These are phyloP conservation scores for Microcebus tavaratra DNA, from an alignment of 2,113 vertebrate species.

Conservation along the genomic window DNA sequence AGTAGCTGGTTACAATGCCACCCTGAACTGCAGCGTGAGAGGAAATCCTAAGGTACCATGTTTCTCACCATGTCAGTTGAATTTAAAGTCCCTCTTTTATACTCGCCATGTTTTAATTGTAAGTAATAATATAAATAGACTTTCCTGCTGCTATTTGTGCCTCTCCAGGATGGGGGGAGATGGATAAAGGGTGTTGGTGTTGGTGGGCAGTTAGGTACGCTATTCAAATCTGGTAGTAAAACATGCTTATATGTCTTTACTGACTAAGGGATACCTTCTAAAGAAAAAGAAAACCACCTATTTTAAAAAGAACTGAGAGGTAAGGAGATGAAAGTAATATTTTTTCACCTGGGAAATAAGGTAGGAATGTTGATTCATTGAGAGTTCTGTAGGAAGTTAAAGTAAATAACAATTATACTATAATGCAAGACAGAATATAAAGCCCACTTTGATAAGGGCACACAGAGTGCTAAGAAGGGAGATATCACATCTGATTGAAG, in stretches of 20 bases:
- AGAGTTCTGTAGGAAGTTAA: neutral
- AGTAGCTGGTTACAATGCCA: conserved; percentile 94
- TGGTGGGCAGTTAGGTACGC: neutral
- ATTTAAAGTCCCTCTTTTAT: neutral
- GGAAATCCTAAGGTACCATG: conserved; percentile 95
- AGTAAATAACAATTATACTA: neutral
- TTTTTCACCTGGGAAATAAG: neutral
- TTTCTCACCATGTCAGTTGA: neutral
- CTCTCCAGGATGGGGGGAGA: neutral
- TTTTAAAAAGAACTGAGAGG: neutral
- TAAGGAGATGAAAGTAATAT: neutral
- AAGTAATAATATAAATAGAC: neutral
- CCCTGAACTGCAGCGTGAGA: conserved; percentile 96
- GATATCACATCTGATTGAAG: neutral
- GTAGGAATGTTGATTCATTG: neutral
- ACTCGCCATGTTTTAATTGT: neutral
- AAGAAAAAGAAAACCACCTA: neutral
- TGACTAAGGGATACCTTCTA: neutral
- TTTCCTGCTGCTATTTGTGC: neutral
- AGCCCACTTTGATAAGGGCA: neutral
- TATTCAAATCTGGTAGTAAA: neutral
- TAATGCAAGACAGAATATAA: neutral
- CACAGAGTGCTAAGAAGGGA: neutral
- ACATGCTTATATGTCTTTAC: neutral
- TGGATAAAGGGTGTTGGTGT: too few species aligned